Base-by-base conservation (phyloP, 2,888 invertebrate genomes). In the Papilio gigon region DNA sequence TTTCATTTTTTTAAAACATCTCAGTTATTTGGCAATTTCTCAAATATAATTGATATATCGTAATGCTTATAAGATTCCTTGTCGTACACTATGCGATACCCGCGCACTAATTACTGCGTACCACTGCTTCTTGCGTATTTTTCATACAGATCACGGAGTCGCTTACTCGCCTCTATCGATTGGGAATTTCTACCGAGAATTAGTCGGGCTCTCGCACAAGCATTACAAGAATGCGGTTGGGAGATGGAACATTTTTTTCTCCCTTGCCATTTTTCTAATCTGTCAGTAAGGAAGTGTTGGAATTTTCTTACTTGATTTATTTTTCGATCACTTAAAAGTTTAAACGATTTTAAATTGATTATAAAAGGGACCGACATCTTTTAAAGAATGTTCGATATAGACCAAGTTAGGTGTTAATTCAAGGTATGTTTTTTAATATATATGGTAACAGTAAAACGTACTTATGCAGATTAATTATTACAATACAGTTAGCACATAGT, bases 111-210 rank as follows among this genome's bases (percentile, higher is more conserved):
- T 89, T 90, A 89, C 87, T 82, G 79, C 84, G 83, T 81, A 81
- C 84, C 83, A 75, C 70, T 65, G 76, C 70, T 71, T 70, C 71
- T 68, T 71, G 77, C 84, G 78, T 84, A 88, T 88, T 89, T 89
- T 89, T 89, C 86, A 90, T 81, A 84, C 90, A 86, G 88, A 88
- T 89, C 90, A 90, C 89, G 90, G 83, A 88, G 77, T 80, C 78
- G 78, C 81, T 83, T 80, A 78, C 79, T 77, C 78, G 74, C 75
- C 78, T 76, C 74, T 84, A 88, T 89, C 86, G 89, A 89, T 89
- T 83, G 78, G 76, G 75, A 80, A 80, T 79, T 82, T 83, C 80
- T 79, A 78, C 78, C 75, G 78, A 79, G 83, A 84, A 85, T 84
- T 79, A 77, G 80, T 78, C 69, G 69, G 70, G 71, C 68, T 71